Conservation (phyloP, 2,888 invertebrate genomes). For the Phorcus lineatus region DNA sequence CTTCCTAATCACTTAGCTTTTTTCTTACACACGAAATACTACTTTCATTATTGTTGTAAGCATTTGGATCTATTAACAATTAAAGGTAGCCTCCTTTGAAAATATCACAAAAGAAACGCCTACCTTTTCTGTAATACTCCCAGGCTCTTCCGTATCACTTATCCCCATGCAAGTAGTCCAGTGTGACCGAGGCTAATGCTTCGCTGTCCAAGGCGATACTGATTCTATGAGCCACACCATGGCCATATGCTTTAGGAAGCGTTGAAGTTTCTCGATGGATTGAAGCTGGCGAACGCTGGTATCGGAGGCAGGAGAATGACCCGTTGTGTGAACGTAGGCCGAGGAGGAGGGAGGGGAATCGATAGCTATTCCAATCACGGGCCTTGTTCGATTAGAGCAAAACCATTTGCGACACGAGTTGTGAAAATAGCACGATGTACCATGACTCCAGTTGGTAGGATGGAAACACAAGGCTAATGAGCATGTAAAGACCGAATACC, state of each 20-base stretch:
- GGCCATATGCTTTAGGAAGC: constrained; percentile 7
- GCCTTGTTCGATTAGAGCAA: constrained; percentile 13
- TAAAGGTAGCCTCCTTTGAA: no score
- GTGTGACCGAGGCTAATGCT: not conserved
- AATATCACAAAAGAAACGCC: not conserved
- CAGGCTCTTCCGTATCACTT: not conserved
- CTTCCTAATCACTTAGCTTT: no score
- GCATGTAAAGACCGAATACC: not conserved
- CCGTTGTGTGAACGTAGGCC: not conserved
- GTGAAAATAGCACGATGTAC: constrained; percentile 1
- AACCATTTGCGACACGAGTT: constrained; percentile 6
- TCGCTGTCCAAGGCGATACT: not conserved
- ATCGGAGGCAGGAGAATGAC: not conserved
- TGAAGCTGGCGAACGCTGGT: not conserved
- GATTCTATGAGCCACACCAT: not conserved
- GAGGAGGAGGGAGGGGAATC: not conserved
- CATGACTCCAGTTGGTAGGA: not conserved
- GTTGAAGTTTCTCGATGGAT: not conserved
- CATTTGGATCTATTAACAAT: no score
- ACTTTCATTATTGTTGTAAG: no score
- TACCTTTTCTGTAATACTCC: not conserved
- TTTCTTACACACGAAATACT: no score
- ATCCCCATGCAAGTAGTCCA: constrained; percentile 7
- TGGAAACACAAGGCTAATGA: not conserved
- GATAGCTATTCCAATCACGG: constrained; percentile 22